Evolutionary conservation across 2,888 invertebrate genomes (phyloP).

Genomic region (Antheraea yamamai): DNA sequence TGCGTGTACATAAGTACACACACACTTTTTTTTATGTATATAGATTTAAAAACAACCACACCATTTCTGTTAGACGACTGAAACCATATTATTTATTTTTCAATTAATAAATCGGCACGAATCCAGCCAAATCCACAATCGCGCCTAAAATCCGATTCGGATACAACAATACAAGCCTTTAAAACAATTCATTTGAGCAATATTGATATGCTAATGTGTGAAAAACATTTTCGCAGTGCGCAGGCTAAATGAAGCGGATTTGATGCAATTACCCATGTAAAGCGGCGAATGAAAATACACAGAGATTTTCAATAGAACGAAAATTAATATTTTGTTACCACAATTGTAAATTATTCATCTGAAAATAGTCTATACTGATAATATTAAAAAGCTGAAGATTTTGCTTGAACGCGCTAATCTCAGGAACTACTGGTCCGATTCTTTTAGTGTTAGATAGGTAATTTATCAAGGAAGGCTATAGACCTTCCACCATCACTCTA

Average conservation of each 20-base stretch:
- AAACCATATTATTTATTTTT: too few relatives aligned
- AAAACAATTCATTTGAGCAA: conserved; percentile 2
- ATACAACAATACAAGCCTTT: conserved; percentile 1
- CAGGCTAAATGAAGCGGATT: conserved; percentile 8
- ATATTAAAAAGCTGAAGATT: too few relatives aligned
- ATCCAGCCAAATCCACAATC: background rate
- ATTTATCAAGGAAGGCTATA: too few relatives aligned
- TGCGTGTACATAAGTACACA: too few relatives aligned
- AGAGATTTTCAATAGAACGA: conserved; percentile 13
- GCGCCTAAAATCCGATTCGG: background rate
- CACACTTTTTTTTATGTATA: too few relatives aligned
- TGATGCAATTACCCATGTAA: conserved; percentile 17
- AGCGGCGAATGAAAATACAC: conserved; percentile 1
- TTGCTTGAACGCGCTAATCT: too few relatives aligned
- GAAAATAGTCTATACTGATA: background rate
- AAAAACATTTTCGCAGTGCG: conserved; percentile 6
- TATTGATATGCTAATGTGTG: conserved; percentile 12
- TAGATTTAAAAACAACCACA: too few relatives aligned
- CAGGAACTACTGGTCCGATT: too few relatives aligned
- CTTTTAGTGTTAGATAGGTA: too few relatives aligned
- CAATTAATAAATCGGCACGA: background rate
- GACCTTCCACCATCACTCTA: too few relatives aligned
- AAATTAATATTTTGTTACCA: background rate
- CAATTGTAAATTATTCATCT: background rate
- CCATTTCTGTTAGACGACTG: too few relatives aligned